Evolutionary conservation across 2,113 vertebrate species (phyloP), one percentile per base, ranked within the genome.

Genomic region (Lates calcarifer): DNA sequence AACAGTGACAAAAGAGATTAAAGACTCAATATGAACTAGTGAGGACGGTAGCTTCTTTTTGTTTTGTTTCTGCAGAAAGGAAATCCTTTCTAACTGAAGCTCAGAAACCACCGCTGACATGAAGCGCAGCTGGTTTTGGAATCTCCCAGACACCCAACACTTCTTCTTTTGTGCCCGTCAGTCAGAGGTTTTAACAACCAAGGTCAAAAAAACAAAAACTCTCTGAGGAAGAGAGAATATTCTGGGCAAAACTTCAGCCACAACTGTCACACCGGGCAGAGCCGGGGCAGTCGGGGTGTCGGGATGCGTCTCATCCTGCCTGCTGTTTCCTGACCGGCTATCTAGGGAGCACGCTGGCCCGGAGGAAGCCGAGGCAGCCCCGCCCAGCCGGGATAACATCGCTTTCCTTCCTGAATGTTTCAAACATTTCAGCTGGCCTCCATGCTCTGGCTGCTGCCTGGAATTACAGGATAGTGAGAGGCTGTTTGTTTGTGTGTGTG

Each of bases 241-340:
- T 84, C 58, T 70, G 58, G 51, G 67, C 33, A 77, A 26, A 84
- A 71, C 72, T 55, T 83, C 49, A 24, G 58, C 29, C 14, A 15
- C 3, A 33, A 71, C 85, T 82, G 86, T 86, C 81, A 81, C 62
- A 60, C 53, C 64, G 66, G 60, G 79, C 69, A 83, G 45, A 78
- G 72, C 28, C 20, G 2, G 79, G 39, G 67, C 60, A 64, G 85
- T 55, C 37, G 61, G 77, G 82, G 87, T 90, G 90, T 90, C 64
- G 83, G 92, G 93, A 93, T 93, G 90, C 14, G 87, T 90, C 91
- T 92, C 89, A 91, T 94, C 93, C 93, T 93, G 92, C 90, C 92
- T 91, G 92, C 89, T 88, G 93, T 92, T 93, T 94, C 91, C 92
- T 92, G 91, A 85, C 87, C 51, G 29, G 82, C 90, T 92, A 92